Evolutionary conservation across 2,797 vertebrate species (phyloP), one percentile per base, ranked within the genome.

Genomic region (Aratinga solstitialis): DNA sequence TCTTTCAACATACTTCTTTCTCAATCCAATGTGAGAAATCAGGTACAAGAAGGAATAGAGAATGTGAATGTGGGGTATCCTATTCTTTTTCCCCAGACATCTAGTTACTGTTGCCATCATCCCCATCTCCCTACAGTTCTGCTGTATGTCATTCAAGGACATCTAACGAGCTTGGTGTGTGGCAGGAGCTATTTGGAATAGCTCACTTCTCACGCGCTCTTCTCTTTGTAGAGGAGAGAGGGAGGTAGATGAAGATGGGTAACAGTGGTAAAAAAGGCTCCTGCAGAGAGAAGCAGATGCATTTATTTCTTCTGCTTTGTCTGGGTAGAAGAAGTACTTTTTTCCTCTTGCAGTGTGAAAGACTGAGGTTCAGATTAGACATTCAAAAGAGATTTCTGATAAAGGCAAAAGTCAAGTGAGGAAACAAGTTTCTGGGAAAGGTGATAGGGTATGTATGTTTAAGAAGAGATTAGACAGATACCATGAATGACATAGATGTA

Each of bases 401-500:
- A 79, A 78, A 84, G 59, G 54, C 23, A 50, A 29, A 95, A 88
- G 12, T 19, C 62, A 94, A 88, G 15, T 20, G n/a, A 84, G 91
- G 47, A 91, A 84, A 16, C 6, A 45, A 30, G 43, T 81, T 91
- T 90, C 80, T 90, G 62, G 56, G 34, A 62, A 73, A 62, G 11
- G 9, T 51, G 59, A 18, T 42, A 24, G 21, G 27, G 20, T 87
- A 40, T 67, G 48, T 48, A 23, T 48, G 9, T 62, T 88, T 54
- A 86, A 76, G 40, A 47, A 77, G 67, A 61, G 14, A 45, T 79
- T 43, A 58, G 22, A 22, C 11, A 10, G 32, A 34, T 88, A 72
- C 9, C n/a, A 51, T 21, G 38, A 65, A 32, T 73, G 20, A 17
- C 29, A 47, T 7, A 76, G n/a, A 36, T 59, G 40, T 16, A 76